Evolutionary conservation across 2,113 vertebrate species (phyloP), one percentile per base, ranked within the genome.

Genomic region (Etheostoma spectabile): DNA sequence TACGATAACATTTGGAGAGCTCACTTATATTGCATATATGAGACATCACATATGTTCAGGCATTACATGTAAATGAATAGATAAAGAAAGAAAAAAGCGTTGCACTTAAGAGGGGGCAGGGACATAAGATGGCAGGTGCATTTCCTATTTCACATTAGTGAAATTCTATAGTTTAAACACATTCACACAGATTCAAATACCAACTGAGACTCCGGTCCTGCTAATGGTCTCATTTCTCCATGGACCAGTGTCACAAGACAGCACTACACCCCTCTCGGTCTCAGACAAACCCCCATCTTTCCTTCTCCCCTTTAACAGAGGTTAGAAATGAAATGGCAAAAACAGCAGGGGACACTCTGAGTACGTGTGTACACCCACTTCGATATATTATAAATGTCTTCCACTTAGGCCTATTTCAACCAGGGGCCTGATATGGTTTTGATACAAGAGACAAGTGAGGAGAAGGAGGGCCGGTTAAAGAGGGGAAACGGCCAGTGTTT

Each of bases 201-300:
- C 92, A 8, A 72, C 91, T 91, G 90, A 94, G 95, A 96, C 94
- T 95, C 93, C n/a, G n/a, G n/a, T n/a, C n/a, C 90, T 52, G 94
- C 93, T 96, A 95, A 96, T 95, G 91, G 95, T 94, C 93, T 96
- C 89, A 95, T 96, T 95, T 95, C 93, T 95, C 94, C 94, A 92
- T 75, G 33, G 16, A 89, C 86, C 92, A 85, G 88, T 89, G 93
- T 92, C 91, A 88, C 53, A 53, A 21, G 22, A 49, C 75, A 62
- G 53, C 70, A 61, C 62, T 16, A 2, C 74, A 74, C 79, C 51
- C 61, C 51, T 66, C 74, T 24, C 52, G 59, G 76, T 85, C 80
- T 72, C 73, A 21, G 42, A 79, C 10, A 72, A 68, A 46, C 46
- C 80, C 80, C 86, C 24, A 67, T 83, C 77, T 74, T 82, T 72